Conservation (phyloP, 2,113 vertebrate species). For the Burhinus oedicnemus region DNA sequence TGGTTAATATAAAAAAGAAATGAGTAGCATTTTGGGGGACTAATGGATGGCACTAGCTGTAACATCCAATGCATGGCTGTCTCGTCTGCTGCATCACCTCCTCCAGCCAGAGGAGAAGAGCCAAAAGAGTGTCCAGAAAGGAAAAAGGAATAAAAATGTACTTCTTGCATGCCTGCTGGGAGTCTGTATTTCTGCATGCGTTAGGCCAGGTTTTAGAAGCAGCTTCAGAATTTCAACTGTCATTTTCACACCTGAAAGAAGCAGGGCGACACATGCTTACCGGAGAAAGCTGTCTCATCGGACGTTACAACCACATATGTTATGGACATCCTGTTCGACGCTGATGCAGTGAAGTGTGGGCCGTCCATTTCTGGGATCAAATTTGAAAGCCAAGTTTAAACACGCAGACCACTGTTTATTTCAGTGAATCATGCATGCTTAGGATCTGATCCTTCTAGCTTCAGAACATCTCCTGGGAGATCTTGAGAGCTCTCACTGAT, state of each 20-base stretch:
- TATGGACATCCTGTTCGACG: neutral
- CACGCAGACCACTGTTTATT: constrained; percentile 29
- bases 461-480: constrained; percentile 53
- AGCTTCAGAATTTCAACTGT: neutral
- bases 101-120: neutral
- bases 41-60: neutral
- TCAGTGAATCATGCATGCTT: constrained; percentile 20
- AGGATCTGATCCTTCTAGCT: neutral
- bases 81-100: neutral
- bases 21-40: accelerated
- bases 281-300: neutral
- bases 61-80: accelerated
- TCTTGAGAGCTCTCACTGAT: constrained; percentile 18
- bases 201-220: neutral
- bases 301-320: neutral
- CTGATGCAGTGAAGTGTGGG: neutral
- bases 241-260: neutral
- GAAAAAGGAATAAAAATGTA: neutral
- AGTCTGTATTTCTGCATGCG: neutral
- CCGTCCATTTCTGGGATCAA: neutral
- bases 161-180: neutral
- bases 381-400: constrained; percentile 17
- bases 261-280: too few species aligned
- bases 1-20: neutral
- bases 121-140: neutral